Percentiles rank a stretch among this genome's conserved stretches.
Evolutionary conservation across 2,797 vertebrate species (phyloP).

Genomic region (Acanthurus tractus): DNA sequence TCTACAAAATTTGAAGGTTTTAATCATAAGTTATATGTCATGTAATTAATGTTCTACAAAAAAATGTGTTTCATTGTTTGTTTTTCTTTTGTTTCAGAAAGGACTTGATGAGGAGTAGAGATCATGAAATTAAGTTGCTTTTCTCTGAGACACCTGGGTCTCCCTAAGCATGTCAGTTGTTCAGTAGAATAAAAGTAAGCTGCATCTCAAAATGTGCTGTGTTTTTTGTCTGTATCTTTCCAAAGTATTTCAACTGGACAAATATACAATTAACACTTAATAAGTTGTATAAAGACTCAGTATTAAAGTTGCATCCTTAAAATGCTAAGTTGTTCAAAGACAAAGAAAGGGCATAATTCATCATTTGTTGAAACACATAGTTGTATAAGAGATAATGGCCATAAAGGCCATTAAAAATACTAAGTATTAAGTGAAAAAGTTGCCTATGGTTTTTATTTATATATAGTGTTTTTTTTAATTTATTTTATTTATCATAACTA

Average conservation of each 20-base stretch:
- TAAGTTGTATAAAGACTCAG: too few relatives aligned
- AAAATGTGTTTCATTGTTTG: neutral
- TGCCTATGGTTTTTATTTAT: too few relatives aligned
- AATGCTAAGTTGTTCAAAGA: too few relatives aligned
- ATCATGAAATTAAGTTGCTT: neutral
- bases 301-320: too few relatives aligned
- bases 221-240: neutral
- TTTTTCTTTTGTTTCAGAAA: constrained; percentile 65
- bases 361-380: too few relatives aligned
- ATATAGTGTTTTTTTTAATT: too few relatives aligned
- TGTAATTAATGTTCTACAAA: neutral
- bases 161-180: constrained; percentile 70
- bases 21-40: neutral
- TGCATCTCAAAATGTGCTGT: constrained; percentile 57
- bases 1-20: neutral
- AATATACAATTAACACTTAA: neutral
- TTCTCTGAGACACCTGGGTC: constrained; percentile 64
- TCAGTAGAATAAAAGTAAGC: constrained; percentile 72
- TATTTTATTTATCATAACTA: too few relatives aligned
- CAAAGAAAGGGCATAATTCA: too few relatives aligned
- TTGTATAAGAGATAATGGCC: too few relatives aligned
- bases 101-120: constrained; percentile 70
- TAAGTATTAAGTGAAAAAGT: too few relatives aligned
- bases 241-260: neutral
- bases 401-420: too few relatives aligned